Evolutionary conservation across 2,888 invertebrate genomes (phyloP), one percentile per base, ranked within the genome.

Genomic region (Choristoneura rosaceana): DNA sequence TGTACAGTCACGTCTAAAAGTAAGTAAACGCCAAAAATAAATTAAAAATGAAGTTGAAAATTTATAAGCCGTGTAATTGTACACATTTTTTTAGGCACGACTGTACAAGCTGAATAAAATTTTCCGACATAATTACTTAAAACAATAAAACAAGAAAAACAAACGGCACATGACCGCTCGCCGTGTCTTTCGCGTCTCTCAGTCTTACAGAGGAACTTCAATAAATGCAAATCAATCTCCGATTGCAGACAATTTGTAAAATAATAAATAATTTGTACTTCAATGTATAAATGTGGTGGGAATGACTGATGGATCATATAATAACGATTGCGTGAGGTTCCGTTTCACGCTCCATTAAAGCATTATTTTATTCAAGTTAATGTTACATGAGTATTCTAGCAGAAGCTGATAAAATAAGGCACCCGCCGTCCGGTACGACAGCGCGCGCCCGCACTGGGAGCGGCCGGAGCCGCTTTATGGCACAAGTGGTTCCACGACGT

Each of bases 151-250:
- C 38, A 14, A 15, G 2, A 15, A 15, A 52, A 2, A 38, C 25
- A 38, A 38, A 38, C 38, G 4, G 38, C 38, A 38, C 38, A 38
- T 38, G 7, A 7, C 0, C 60, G 63, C 43, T 12, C 45, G 17
- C 38, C 38, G 3, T 70, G 70, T 70, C 70, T 70, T 64, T 64
- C 59, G 41, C 45, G 14, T 14, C 15, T 14, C 41, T 66, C 70
- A 70, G 64, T 70, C 70, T 66, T 66, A 41, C 10, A 52, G 5
- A 66, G 60, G 60, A 70, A 65, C 70, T 17, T 43, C 43, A 43
- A 43, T 43, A 71, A 71, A 71, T 71, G 70, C 70, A 71, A 71
- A 66, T 61, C 34, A 66, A 71, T 71, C 66, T 12, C 33, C 43
- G 43, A 12, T 12, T 43, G 12, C 12, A 10, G 12, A 43, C 38